Evolutionary conservation across 2,888 invertebrate species (phyloP).

Genomic region (Drosophila anomalata): DNA sequence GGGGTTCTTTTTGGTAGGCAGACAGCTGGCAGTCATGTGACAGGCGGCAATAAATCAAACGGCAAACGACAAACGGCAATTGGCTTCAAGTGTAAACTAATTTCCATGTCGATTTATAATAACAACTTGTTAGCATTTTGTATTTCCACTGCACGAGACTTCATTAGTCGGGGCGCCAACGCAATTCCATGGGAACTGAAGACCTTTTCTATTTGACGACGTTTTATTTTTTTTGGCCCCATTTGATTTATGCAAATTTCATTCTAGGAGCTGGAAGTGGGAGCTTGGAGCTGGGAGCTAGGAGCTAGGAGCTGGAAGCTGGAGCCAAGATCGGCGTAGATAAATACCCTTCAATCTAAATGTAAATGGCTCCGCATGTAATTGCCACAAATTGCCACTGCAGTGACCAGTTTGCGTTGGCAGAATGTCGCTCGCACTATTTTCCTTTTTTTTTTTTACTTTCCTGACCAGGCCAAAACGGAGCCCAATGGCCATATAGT

Average conservation of each 20-base stretch:
- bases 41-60: slow-evolving; percentile 80
- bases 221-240: slow-evolving; percentile 35
- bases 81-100: slow-evolving; percentile 82
- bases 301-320: slow-evolving; percentile 12
- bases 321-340: slow-evolving; percentile 61
- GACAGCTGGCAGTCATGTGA: slow-evolving; percentile 78
- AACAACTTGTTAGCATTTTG: slow-evolving; percentile 80
- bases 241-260: slow-evolving; percentile 47
- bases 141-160: slow-evolving; percentile 58
- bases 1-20: slow-evolving; percentile 61
- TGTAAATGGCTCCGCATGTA: slow-evolving; percentile 82
- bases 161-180: slow-evolving; percentile 73
- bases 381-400: slow-evolving; percentile 82
- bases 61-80: slow-evolving; percentile 72
- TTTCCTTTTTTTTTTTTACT: slow-evolving; percentile 4
- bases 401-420: slow-evolving; percentile 77
- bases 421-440: slow-evolving; percentile 23
- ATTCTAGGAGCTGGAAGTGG: slow-evolving; percentile 23
- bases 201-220: slow-evolving; percentile 36
- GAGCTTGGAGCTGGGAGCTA: slow-evolving; percentile 4
- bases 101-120: slow-evolving; percentile 82
- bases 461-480: slow-evolving; percentile 41
- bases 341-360: slow-evolving; percentile 81
- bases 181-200: slow-evolving; percentile 38
- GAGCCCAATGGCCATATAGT: slow-evolving; percentile 60